Conservation (phyloP, 2,888 invertebrate genomes). For the Andrena marginata region DNA sequence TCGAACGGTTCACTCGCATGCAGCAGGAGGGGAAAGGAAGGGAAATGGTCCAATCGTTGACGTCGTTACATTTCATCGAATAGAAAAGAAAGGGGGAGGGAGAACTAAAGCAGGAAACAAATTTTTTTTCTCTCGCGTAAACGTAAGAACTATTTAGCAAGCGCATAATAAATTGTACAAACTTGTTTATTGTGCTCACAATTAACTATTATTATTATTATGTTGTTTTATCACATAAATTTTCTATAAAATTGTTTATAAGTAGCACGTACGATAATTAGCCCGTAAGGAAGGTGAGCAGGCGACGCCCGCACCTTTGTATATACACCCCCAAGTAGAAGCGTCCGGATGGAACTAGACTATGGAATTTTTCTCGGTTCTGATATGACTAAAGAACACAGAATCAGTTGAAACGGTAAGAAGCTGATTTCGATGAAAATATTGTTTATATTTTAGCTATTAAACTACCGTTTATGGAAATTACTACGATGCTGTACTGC, state of each 20-base stretch:
- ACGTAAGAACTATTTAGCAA: constrained; percentile 77
- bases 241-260: constrained; percentile 84
- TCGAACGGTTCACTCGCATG: constrained; percentile 25
- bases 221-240: constrained; percentile 83
- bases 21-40: constrained; percentile 2
- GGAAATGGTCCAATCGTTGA: constrained; percentile 48
- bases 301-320: constrained; percentile 70
- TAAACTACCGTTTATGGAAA: constrained; percentile 65
- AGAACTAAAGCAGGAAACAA: constrained; percentile 8
- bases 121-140: constrained; percentile 71
- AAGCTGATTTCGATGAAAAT: constrained; percentile 66
- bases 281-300: constrained; percentile 69
- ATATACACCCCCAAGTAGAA: constrained; percentile 69
- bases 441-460: constrained; percentile 78
- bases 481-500: constrained; percentile 35
- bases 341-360: constrained; percentile 50
- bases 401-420: constrained; percentile 48
- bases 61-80: constrained; percentile 47
- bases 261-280: constrained; percentile 77
- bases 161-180: constrained; percentile 84
- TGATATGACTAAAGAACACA: constrained; percentile 28
- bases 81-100: constrained; percentile 31
- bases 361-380: constrained; percentile 60
- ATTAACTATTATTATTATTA: constrained; percentile 79
- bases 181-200: constrained; percentile 83